phyloP scores from a whole-genome alignment of 1,140 invertebrate genomes.

The Drosophila melanica region DNA sequence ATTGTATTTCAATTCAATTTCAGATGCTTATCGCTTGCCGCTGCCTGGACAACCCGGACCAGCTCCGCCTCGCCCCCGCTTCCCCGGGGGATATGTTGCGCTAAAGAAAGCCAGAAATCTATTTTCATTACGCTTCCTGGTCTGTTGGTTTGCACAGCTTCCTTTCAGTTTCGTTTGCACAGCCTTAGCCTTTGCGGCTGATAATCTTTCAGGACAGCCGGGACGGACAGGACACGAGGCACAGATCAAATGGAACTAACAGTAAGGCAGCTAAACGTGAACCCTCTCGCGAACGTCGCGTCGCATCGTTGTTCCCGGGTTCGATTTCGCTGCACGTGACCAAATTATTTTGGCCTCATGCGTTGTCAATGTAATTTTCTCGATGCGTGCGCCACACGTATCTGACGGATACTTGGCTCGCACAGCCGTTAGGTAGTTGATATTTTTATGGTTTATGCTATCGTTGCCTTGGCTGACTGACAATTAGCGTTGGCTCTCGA shows the following conservation, averaged over 20 bases:
- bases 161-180: no score
- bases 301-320: background rate
- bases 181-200: no score
- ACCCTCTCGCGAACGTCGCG: background rate
- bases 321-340: slow-evolving; percentile 70
- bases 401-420: background rate
- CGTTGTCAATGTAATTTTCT: slow-evolving; percentile 31
- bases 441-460: slow-evolving; percentile 41
- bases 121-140: no score
- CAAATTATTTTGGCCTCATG: slow-evolving; percentile 50
- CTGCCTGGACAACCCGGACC: slow-evolving; percentile 46
- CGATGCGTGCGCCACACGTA: slow-evolving; percentile 35
- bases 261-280: slow-evolving; percentile 43
- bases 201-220: no score
- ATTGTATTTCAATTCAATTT: slow-evolving; percentile 75
- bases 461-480: slow-evolving; percentile 41
- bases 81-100: no score
- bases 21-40: slow-evolving; percentile 57
- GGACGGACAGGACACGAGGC: no score
- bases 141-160: no score
- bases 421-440: slow-evolving; percentile 17
- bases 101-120: no score
- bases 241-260: no score
- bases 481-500: slow-evolving; percentile 54
- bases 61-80: no score